Conservation (phyloP, 2,888 invertebrate species). For the Apantesis nais region DNA sequence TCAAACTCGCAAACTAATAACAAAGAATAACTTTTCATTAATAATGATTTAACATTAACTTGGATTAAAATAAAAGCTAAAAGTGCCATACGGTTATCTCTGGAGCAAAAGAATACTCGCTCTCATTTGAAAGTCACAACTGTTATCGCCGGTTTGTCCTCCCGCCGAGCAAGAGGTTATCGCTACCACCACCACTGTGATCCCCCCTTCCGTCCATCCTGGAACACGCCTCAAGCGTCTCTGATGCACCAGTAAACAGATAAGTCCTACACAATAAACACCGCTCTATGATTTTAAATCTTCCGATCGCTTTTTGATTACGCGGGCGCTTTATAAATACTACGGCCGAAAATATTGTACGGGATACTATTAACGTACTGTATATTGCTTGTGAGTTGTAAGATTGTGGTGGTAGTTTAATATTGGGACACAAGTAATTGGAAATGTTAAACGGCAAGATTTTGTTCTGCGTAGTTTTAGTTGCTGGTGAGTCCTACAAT, state of each 20-base stretch:
- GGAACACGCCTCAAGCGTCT: slow-evolving; percentile 56
- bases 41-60: not conserved
- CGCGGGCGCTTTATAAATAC: slow-evolving; percentile 19
- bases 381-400: slow-evolving; percentile 34
- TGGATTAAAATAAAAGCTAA: slow-evolving; percentile 29
- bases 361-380: slow-evolving; percentile 10
- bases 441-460: slow-evolving; percentile 79
- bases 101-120: slow-evolving; percentile 68
- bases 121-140: slow-evolving; percentile 76
- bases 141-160: slow-evolving; percentile 72
- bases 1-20: not conserved
- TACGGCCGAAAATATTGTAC: slow-evolving; percentile 18
- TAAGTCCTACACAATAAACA: slow-evolving; percentile 68
- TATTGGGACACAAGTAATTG: slow-evolving; percentile 68
- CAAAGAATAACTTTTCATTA: not conserved
- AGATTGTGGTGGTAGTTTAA: slow-evolving; percentile 48
- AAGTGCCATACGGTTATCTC: slow-evolving; percentile 50
- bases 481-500: slow-evolving; percentile 68
- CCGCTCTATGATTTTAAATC: slow-evolving; percentile 52
- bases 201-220: slow-evolving; percentile 63
- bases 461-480: slow-evolving; percentile 71
- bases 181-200: slow-evolving; percentile 61
- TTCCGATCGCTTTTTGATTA: slow-evolving; percentile 37
- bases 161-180: slow-evolving; percentile 77
- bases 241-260: slow-evolving; percentile 75